Evolutionary conservation across 1,140 invertebrate genomes (phyloP), one percentile per base, ranked within the genome.

Genomic region (Sipha flava): DNA sequence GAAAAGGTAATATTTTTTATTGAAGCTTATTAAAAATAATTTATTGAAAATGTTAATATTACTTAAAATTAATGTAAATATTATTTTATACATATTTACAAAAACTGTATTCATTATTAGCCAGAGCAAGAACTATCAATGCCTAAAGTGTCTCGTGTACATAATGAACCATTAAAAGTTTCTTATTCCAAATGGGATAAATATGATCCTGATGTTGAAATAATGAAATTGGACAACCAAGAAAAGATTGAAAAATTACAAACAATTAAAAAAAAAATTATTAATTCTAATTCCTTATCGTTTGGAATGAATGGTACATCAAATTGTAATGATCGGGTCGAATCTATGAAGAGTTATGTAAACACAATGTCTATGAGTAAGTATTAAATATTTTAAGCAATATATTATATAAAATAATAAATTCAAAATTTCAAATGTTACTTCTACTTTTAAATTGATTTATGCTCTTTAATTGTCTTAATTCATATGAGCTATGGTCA

Each of bases 181-280:
- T 16, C 92, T 82, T 92, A 92, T 81, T 83, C 82, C 1, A 87
- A 88, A 80, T 92, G 91, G 91, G 89, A 92, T 83, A 91, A 91
- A 84, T 92, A 89, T 83, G 90, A 92, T 84, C 88, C 88, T 1
- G 91, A 92, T 70, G 88, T 87, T 16, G 91, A 92, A 85, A 83
- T 91, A 10, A 85, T 89, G 64, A 90, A 89, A 81, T 88, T 91
- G 83, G 91, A 92, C 80, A 83, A 92, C 45, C 85, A 87, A 43
- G 88, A 90, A 72, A 88, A 91, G 68, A 84, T 85, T 80, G 82
- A 88, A 81, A 81, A 81, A 79, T 4, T 59, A 81, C 57, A 82
- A 81, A 43, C 54, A 16, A 26, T 64, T 49, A 43, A 37, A 52
- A 80, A 47, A 47, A 72, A 57, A 64, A 57, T 7, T 16, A 75